phyloP scores from a whole-genome alignment of 1,140 invertebrate genomes.

The Bombus difficillimus region DNA sequence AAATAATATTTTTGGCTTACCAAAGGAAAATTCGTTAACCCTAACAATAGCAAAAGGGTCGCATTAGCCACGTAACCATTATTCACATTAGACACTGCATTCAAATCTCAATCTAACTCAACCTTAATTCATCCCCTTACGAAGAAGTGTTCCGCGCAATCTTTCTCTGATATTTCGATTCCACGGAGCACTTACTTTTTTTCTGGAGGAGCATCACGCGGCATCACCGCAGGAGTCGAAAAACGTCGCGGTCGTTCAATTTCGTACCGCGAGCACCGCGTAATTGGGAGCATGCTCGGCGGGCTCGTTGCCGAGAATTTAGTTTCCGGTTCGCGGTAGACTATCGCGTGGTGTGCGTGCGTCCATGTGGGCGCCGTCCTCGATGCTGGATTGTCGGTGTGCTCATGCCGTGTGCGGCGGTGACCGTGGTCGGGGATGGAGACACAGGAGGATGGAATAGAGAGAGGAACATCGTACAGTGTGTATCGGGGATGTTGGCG shows the following conservation, averaged over 20 bases:
- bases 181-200: neutral
- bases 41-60: too few relatives aligned
- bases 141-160: too few relatives aligned
- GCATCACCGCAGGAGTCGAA: conserved; percentile 65
- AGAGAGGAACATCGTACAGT: conserved; percentile 28
- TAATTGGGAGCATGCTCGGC: conserved; percentile 79
- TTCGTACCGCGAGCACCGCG: conserved; percentile 61
- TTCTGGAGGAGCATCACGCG: neutral
- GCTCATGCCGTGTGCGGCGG: conserved; percentile 38
- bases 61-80: too few relatives aligned
- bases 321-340: conserved; percentile 74
- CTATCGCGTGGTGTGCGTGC: conserved; percentile 33
- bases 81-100: neutral
- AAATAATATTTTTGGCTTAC: neutral
- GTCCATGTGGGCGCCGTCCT: conserved; percentile 29
- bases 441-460: conserved; percentile 8
- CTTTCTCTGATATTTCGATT: too few relatives aligned
- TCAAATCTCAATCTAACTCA: too few relatives aligned
- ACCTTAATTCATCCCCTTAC: too few relatives aligned
- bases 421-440: conserved; percentile 33
- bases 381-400: conserved; percentile 36
- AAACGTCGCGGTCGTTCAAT: conserved; percentile 72
- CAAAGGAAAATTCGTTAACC: too few relatives aligned
- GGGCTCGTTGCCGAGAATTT: conserved; percentile 77
- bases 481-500: conserved; percentile 48